Base-by-base conservation (phyloP, 1,140 invertebrate species). In the Calosoma granatense region DNA sequence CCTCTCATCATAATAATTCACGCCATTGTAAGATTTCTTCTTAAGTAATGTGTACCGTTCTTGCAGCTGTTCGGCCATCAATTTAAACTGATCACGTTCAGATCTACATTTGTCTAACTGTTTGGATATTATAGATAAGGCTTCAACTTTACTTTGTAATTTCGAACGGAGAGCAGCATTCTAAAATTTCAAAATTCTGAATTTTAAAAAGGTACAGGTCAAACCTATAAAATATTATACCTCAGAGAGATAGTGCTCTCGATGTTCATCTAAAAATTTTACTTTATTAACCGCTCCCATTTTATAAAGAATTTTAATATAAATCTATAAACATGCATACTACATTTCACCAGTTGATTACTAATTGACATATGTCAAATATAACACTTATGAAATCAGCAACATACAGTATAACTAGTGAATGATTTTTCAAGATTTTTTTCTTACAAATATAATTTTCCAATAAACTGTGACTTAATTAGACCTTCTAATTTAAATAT, bases 131-230 rank as follows among this genome's bases (percentile, higher is more conserved):
- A 90, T 87, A 2, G 82, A 70, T 39, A 92, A 64, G 2, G 88
- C 87, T 72, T 91, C 87, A 39, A 84, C 79, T 73, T 92, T 92
- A 64, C 88, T 85, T 64, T 89, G 82, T 26, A 92, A 70, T 69
- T 90, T 90, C 60, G 83, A 82, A 63, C 78, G 76, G 11, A 83
- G 65, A 1, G 79, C 79, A 30, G 77, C 76, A 63, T 77, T 82
- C 76, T 82, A 60, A 54, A 53, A 12, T n/a, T 51, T n/a, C n/a
- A n/a, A 51, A 15, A 51, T 51, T 6, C 6, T 51, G 6, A 51
- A 51, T 15, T 51, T 9, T 6, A 11, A 51, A 17, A 51, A 17
- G 6, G 43, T 6, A 51, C 19, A 9, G 19, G 6, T 20, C 17
- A 15, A 51, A 51, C 43, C 11, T 12, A 22, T 21, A 9, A 9